A percentile compares a stretch with the other conserved stretches of the same genome.
Evolutionary conservation across 2,113 vertebrate species (phyloP).

Genomic region (Ictalurus punctatus): DNA sequence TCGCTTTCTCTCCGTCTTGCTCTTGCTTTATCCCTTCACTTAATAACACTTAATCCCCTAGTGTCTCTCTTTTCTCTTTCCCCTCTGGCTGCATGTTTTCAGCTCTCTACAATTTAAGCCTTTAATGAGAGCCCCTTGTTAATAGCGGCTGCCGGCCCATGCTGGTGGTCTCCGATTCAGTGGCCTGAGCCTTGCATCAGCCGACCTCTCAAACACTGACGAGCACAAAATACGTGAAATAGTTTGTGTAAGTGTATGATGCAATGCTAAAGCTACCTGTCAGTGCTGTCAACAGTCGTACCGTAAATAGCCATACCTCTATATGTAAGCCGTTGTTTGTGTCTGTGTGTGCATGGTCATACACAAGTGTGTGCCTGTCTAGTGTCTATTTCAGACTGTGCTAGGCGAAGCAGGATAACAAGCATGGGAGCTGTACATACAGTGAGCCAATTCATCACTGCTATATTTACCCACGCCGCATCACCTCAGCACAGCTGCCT

Average conservation of each 20-base stretch:
- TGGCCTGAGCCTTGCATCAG: constrained; percentile 3
- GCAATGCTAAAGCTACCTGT: background rate
- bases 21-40: background rate
- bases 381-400: background rate
- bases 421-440: constrained; percentile 30
- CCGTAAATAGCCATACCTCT: constrained; percentile 11
- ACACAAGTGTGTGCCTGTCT: constrained; percentile 21
- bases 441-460: constrained; percentile 40
- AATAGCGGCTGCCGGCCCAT: background rate
- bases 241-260: background rate
- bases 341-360: constrained; percentile 9
- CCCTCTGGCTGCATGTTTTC: background rate
- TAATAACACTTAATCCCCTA: constrained; percentile 18
- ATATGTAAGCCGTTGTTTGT: constrained; percentile 14
- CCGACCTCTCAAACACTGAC: background rate
- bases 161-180: constrained; percentile 24
- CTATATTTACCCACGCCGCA: constrained; percentile 44
- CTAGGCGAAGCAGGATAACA: background rate
- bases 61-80: background rate
- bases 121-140: constrained; percentile 28
- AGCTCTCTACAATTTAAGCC: constrained; percentile 32
- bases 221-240: background rate
- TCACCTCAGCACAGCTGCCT: constrained; percentile 36
- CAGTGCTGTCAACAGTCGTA: background rate
- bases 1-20: background rate